Evolutionary conservation across 2,888 invertebrate species (phyloP).

Genomic region (Nymphalis polychloros): DNA sequence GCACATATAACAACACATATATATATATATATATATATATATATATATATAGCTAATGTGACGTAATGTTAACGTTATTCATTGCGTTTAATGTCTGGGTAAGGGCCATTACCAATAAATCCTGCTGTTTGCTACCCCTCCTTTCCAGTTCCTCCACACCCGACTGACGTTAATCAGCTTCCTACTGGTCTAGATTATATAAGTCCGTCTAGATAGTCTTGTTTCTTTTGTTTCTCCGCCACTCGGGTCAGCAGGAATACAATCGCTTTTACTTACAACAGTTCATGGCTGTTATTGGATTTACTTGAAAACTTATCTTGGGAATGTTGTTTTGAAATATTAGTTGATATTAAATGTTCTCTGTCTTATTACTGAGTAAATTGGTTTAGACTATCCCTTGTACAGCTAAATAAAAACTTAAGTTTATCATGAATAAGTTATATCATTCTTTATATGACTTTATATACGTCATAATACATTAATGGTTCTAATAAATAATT

Average conservation of each 20-base stretch:
- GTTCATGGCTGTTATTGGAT: slow-evolving; percentile 57
- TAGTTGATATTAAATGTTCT: slow-evolving; percentile 25
- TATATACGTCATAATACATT: background rate
- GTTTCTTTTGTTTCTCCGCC: slow-evolving; percentile 54
- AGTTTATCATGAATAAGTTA: background rate
- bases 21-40: too few species aligned
- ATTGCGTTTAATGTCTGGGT: slow-evolving; percentile 64
- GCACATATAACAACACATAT: background rate
- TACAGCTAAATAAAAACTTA: slow-evolving; percentile 1
- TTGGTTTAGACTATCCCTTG: background rate
- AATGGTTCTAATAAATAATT: too few species aligned
- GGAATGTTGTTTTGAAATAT: slow-evolving; percentile 22
- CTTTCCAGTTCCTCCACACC: slow-evolving; percentile 52
- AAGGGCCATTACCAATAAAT: slow-evolving; percentile 75
- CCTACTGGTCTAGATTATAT: slow-evolving; percentile 64
- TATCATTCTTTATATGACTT: background rate
- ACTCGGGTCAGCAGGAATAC: slow-evolving; percentile 55
- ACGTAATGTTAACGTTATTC: slow-evolving; percentile 56
- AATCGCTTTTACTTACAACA: slow-evolving; percentile 49
- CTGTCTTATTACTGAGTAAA: slow-evolving; percentile 15
- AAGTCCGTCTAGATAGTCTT: slow-evolving; percentile 54
- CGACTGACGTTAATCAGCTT: slow-evolving; percentile 73
- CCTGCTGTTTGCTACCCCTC: slow-evolving; percentile 63
- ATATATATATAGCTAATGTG: slow-evolving; percentile 16
- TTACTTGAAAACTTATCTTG: slow-evolving; percentile 39